Conservation (phyloP, 2,888 invertebrate genomes). For the Pocota personata region DNA sequence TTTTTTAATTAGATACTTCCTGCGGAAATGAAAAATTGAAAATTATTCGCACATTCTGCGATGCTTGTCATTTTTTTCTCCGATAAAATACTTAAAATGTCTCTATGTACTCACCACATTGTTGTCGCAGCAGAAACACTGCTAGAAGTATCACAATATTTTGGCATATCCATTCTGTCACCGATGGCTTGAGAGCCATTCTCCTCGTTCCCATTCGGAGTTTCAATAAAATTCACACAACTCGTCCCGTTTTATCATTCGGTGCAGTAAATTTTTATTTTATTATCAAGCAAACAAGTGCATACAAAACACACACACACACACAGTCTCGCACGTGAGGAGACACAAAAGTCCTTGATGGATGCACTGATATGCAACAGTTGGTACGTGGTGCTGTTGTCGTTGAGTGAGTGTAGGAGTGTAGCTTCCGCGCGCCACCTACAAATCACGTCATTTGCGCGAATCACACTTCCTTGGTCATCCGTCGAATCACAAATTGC, state of each 20-base stretch:
- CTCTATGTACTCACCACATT: constrained; percentile 56
- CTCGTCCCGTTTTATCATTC: constrained; percentile 50
- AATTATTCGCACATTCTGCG: background rate
- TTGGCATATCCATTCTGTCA: constrained; percentile 61
- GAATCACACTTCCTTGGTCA: background rate
- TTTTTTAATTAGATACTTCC: constrained; percentile 15
- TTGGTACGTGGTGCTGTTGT: constrained; percentile 39
- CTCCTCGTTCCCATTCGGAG: constrained; percentile 56
- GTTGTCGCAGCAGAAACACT: constrained; percentile 28
- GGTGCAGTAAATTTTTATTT: background rate
- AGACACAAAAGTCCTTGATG: background rate
- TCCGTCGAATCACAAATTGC: background rate
- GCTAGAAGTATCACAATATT: constrained; percentile 54
- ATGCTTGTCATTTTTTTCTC: no score
- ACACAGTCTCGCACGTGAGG: background rate
- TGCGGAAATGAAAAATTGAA: background rate
- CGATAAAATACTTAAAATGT: background rate
- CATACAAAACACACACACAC: constrained; percentile 1
- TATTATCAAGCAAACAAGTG: constrained; percentile 20
- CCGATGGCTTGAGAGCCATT: constrained; percentile 56
- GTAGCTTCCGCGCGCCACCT: constrained; percentile 37
- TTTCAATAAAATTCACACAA: constrained; percentile 28
- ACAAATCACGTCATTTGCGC: constrained; percentile 44
- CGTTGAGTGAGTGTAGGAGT: background rate
- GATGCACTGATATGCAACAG: constrained; percentile 20